Evolutionary conservation across 2,797 vertebrate species (phyloP), one percentile per base, ranked within the genome.

Genomic region (Scomberomorus guttatus): DNA sequence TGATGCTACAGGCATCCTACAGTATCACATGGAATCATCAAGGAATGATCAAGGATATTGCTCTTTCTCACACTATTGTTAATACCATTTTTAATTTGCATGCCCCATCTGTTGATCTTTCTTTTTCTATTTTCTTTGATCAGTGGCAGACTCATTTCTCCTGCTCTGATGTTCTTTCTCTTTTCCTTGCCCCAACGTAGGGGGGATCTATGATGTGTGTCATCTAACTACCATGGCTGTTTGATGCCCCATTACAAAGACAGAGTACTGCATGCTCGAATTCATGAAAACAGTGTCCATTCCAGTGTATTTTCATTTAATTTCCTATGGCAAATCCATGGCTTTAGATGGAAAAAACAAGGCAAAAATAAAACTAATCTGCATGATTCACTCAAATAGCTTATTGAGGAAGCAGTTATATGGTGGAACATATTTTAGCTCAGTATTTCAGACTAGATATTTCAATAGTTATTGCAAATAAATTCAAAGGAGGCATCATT

Each of bases 271-370:
- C 14, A 12, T 67, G 58, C 71, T 75, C 25, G 27, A 73, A 86
- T 81, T 89, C 57, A 64, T 77, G 64, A 80, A 80, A 88, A 87
- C 80, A 74, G 61, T 32, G 10, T 78, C 85, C 57, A 62, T 89
- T 87, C 77, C 72, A 59, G 34, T 24, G 79, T 75, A 74, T 90
- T 89, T 91, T 84, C 69, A 86, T 84, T 75, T 70, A 67, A 79
- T 82, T 90, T 86, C 77, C 83, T 24, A 14, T 58, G 68, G 87
- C 72, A 84, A 71, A 60, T 76, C 61, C 55, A 71, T 74, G 68
- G 54, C 63, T 83, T 79, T 62, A 67, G 58, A 68, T 67, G 13
- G 50, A 74, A 87, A 89, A 42, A 77, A 32, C 29, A 84, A 79
- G 24, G 8, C 14, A 78, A 80, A 83, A 87, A 80, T 63, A 62